Evolutionary conservation across 2,888 invertebrate genomes (phyloP).

Genomic region (Galerucella nymphaeae): DNA sequence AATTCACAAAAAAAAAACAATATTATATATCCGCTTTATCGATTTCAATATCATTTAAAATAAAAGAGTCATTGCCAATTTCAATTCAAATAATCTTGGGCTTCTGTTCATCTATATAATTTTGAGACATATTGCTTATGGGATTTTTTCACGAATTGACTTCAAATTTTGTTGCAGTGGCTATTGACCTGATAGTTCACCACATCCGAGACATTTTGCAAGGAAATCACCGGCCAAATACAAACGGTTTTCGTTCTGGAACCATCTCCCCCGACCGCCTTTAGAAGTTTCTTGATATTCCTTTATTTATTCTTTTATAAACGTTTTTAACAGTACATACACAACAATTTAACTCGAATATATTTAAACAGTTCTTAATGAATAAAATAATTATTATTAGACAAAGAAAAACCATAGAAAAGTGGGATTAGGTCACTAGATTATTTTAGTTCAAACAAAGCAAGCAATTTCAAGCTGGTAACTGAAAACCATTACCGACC

Average conservation of each 20-base stretch:
- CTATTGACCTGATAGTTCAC: conserved; percentile 98
- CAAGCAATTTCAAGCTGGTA: too few species aligned
- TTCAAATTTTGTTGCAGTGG: conserved; percentile 85
- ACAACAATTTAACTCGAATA: not conserved
- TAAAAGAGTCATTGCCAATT: conserved; percentile 4
- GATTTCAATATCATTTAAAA: too few species aligned
- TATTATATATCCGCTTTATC: too few species aligned
- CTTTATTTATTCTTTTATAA: conserved; percentile 12
- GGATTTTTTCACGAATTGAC: conserved; percentile 26
- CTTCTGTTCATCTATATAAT: too few species aligned
- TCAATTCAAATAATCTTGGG: not conserved
- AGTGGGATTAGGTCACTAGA: too few species aligned
- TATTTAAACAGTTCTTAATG: not conserved
- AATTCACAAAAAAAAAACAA: too few species aligned
- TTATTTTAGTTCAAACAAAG: too few species aligned
- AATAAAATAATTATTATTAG: too few species aligned
- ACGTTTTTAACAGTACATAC: not conserved
- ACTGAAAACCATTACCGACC: too few species aligned
- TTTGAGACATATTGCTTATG: conserved; percentile 24
- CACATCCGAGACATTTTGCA: conserved; percentile 97
- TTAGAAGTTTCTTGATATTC: conserved; percentile 48
- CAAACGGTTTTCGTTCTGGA: conserved; percentile 52
- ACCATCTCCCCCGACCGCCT: conserved; percentile 53
- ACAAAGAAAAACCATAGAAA: too few species aligned
- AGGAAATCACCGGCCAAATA: conserved; percentile 63